These are phyloP conservation scores for Porites lobata DNA, from an alignment of 92 coral and sea anemone genomes.

Conservation along the genomic window DNA sequence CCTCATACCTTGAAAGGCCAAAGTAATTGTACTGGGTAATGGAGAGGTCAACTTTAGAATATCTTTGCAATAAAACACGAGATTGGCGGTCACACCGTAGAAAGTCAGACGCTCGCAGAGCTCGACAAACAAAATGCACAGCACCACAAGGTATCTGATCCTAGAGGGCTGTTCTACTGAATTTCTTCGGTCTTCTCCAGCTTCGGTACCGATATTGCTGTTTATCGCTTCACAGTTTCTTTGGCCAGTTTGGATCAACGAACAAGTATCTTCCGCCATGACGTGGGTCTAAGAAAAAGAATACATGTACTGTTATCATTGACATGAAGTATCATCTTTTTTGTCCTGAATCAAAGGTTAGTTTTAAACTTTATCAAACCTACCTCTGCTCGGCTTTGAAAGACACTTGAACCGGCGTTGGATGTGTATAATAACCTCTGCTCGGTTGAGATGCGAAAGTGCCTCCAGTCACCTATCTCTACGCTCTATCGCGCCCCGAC, in stretches of 20 bases:
- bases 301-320: too few relatives aligned
- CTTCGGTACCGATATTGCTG: not conserved
- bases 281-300: not conserved
- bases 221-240: not conserved
- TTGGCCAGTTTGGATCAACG: not conserved
- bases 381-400: too few relatives aligned
- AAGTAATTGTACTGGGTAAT: slow-evolving; percentile 69
- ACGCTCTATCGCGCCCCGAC: too few relatives aligned
- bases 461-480: too few relatives aligned
- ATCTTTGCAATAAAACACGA: slow-evolving; percentile 72
- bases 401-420: too few relatives aligned
- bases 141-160: slow-evolving; percentile 5
- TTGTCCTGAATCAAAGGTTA: too few relatives aligned
- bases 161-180: not conserved
- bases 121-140: slow-evolving; percentile 69
- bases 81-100: slow-evolving; percentile 82
- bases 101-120: slow-evolving; percentile 81
- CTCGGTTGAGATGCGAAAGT: too few relatives aligned
- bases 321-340: too few relatives aligned
- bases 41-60: slow-evolving; percentile 55
- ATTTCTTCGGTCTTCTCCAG: too few relatives aligned
- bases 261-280: not conserved
- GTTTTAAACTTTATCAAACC: too few relatives aligned
- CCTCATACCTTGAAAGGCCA: slow-evolving; percentile 69
- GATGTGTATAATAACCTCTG: too few relatives aligned